phyloP scores from a whole-genome alignment of 2,888 invertebrate genomes.

The Drosophila falleni region DNA sequence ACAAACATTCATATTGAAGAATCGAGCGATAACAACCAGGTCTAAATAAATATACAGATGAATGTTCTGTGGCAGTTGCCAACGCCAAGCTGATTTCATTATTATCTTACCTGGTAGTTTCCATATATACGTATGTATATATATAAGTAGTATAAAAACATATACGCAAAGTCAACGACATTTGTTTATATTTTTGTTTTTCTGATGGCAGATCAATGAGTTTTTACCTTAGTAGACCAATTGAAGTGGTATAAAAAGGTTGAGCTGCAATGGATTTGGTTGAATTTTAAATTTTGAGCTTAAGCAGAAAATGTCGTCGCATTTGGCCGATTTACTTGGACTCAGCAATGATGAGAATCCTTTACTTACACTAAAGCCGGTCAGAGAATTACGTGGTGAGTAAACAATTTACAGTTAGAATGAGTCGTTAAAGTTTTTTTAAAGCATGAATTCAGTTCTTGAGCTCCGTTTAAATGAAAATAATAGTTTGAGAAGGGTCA shows the following conservation, averaged over 20 bases:
- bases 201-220: conserved; percentile 20
- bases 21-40: conserved; percentile 14
- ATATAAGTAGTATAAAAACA: no score
- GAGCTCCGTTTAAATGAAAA: not conserved
- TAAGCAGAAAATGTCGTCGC: conserved; percentile 37
- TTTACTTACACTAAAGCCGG: not conserved
- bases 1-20: not conserved
- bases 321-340: conserved; percentile 52
- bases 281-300: not conserved
- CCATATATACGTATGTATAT: conserved; percentile 1
- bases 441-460: no score
- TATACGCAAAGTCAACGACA: not conserved
- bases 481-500: not conserved
- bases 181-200: conserved; percentile 20
- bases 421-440: no score
- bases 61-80: conserved; percentile 20
- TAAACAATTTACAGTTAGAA: not conserved
- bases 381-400: conserved; percentile 35
- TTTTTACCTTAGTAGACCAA: not conserved
- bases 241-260: conserved; percentile 37
- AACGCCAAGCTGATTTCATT: conserved; percentile 22
- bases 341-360: conserved; percentile 38
- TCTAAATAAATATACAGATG: not conserved
- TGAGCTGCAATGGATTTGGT: conserved; percentile 18
- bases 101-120: conserved; percentile 45